Percentiles rank a stretch among this genome's conserved stretches.
phyloP scores from a whole-genome alignment of 2,888 invertebrate species.

The Cryptus armator region DNA sequence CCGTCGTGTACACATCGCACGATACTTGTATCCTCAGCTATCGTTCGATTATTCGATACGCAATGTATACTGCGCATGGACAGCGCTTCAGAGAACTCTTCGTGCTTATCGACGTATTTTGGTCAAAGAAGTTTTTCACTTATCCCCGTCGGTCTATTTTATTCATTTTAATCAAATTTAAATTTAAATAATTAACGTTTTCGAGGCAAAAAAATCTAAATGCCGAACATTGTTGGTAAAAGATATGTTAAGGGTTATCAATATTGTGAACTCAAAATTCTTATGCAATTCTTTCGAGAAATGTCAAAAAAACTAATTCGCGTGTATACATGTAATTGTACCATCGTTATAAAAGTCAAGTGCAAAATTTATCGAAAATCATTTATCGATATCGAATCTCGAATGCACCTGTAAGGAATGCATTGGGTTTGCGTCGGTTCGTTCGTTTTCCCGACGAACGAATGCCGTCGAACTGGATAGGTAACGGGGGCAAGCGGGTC shows the following conservation, averaged over 20 bases:
- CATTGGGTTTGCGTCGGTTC: slow-evolving; percentile 8
- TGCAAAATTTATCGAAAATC: background rate
- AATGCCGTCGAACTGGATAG: slow-evolving; percentile 38
- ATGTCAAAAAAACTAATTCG: background rate
- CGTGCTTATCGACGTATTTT: too few species aligned
- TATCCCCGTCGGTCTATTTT: too few species aligned
- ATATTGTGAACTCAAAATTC: background rate
- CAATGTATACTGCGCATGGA: too few species aligned
- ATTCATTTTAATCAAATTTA: too few species aligned
- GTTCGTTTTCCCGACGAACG: background rate
- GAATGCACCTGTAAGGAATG: slow-evolving; percentile 38
- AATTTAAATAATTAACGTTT: too few species aligned
- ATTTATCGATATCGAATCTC: slow-evolving; percentile 27
- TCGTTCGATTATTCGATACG: too few species aligned
- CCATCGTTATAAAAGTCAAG: background rate
- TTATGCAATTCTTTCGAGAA: background rate
- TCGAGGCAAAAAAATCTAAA: too few species aligned
- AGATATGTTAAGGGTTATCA: background rate
- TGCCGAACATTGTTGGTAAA: background rate
- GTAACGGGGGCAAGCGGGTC: slow-evolving; percentile 53
- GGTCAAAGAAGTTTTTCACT: too few species aligned
- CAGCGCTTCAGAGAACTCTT: too few species aligned
- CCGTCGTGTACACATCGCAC: too few species aligned
- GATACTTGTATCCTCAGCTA: too few species aligned
- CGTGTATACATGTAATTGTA: background rate